phyloP scores from a whole-genome alignment of 2,797 vertebrate genomes.

The Parauchenoglanis ngamensis region DNA sequence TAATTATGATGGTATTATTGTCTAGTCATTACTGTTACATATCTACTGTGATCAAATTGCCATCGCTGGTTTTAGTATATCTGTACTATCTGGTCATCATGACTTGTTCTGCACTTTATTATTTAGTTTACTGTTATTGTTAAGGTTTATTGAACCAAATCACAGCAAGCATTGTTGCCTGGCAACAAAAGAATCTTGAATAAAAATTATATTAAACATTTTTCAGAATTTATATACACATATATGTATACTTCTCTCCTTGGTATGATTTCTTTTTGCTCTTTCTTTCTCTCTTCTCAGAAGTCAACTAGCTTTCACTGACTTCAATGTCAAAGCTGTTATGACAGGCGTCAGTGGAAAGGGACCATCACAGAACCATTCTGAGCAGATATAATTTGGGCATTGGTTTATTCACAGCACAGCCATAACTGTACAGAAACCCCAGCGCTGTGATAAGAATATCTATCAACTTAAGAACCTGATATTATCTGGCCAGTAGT shows the following conservation, averaged over 20 bases:
- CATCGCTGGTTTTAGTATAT: neutral
- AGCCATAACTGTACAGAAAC: neutral
- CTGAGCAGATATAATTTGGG: neutral
- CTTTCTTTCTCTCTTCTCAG: neutral
- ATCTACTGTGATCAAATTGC: neutral
- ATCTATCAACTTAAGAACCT: neutral
- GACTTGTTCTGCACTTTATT: neutral
- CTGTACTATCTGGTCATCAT: neutral
- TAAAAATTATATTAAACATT: neutral
- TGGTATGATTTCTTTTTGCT: neutral
- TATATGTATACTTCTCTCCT: neutral
- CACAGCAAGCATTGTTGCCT: neutral
- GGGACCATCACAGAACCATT: neutral
- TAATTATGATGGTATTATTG: neutral
- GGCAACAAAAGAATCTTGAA: neutral
- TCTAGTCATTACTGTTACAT: neutral
- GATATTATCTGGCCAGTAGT: neutral
- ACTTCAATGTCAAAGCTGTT: neutral
- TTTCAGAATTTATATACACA: neutral
- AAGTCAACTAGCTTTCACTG: neutral
- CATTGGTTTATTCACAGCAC: neutral
- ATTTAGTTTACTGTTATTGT: neutral
- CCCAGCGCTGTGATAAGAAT: neutral
- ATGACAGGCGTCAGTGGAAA: neutral
- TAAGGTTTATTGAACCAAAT: neutral